Percentiles rank a stretch among this genome's conserved stretches.
Conservation (phyloP, 2,113 vertebrate species). For the Ciconia stormi region DNA sequence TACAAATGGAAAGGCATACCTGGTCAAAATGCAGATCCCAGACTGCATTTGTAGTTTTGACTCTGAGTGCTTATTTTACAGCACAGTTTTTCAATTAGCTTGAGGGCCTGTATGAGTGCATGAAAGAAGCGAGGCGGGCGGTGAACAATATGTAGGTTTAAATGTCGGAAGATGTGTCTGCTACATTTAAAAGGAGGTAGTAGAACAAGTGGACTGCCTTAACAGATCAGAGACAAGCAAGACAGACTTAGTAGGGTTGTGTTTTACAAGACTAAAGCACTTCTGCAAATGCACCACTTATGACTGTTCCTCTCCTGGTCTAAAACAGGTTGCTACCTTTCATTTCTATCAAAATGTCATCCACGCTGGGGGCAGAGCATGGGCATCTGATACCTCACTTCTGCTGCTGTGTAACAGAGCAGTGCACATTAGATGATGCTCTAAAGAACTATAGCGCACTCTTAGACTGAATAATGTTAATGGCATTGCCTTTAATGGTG, state of each 20-base stretch:
- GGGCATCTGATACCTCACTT: neutral
- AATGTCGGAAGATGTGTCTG: fast-evolving
- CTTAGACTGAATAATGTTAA: neutral
- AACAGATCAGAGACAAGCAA: neutral
- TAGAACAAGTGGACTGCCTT: neutral
- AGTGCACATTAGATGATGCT: neutral
- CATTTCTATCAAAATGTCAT: neutral
- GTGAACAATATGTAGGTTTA: neutral
- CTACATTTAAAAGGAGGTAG: neutral
- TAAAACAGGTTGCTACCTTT: neutral
- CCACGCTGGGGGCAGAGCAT: neutral
- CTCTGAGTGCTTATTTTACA: neutral
- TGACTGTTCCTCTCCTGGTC: neutral
- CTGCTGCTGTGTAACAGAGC: neutral
- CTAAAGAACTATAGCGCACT: neutral
- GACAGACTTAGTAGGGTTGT: neutral
- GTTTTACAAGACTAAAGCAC: neutral
- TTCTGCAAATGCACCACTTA: neutral
- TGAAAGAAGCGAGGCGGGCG: neutral
- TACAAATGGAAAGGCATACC: neutral
- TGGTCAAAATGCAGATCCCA: neutral
- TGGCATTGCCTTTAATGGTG: neutral
- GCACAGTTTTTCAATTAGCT: neutral
- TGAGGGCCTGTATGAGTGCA: neutral
- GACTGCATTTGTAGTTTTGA: neutral